Percentiles rank a stretch among this genome's conserved stretches.
Evolutionary conservation across 2,797 vertebrate genomes (phyloP).

Genomic region (Betta splendens): DNA sequence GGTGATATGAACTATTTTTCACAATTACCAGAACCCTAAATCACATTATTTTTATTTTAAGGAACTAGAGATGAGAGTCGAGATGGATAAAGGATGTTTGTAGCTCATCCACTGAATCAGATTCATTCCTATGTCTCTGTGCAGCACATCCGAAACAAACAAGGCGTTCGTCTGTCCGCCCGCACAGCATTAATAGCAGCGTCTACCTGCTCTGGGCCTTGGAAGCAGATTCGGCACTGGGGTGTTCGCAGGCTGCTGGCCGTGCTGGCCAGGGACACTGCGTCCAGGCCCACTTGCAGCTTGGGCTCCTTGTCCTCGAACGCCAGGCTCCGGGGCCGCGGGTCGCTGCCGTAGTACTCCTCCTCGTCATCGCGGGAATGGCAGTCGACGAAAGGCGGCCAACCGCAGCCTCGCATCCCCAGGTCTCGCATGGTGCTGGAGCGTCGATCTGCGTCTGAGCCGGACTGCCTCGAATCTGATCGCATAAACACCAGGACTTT

Average conservation of each 20-base stretch:
- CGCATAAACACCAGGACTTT: constrained; percentile 95
- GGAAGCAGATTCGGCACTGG: constrained; percentile 95
- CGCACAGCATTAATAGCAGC: constrained; percentile 1
- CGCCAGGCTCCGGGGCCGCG: constrained; percentile 86
- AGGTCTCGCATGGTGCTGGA: constrained; percentile 80
- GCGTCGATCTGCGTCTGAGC: constrained; percentile 83
- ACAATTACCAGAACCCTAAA: constrained; percentile 20
- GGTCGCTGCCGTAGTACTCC: constrained; percentile 90
- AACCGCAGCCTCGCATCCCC: constrained; percentile 90
- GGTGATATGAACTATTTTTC: constrained; percentile 6
- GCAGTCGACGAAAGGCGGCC: constrained; percentile 92
- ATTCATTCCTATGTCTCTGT: no score
- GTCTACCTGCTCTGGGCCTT: constrained; percentile 91
- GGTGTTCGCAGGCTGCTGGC: constrained; percentile 89
- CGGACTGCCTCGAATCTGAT: constrained; percentile 88
- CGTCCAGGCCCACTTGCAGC: constrained; percentile 86
- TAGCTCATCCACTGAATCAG: constrained; percentile 45
- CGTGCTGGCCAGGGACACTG: constrained; percentile 90
- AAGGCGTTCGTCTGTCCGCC: background rate
- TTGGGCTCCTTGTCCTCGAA: constrained; percentile 87
- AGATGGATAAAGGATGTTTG: constrained; percentile 43
- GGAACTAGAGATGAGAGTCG: constrained; percentile 12
- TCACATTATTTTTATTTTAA: constrained; percentile 20
- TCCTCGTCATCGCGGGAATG: constrained; percentile 89
- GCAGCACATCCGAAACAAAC: constrained; percentile 26